Conservation (phyloP, 2,113 vertebrate genomes). For the Nothobranchius kuhntae region DNA sequence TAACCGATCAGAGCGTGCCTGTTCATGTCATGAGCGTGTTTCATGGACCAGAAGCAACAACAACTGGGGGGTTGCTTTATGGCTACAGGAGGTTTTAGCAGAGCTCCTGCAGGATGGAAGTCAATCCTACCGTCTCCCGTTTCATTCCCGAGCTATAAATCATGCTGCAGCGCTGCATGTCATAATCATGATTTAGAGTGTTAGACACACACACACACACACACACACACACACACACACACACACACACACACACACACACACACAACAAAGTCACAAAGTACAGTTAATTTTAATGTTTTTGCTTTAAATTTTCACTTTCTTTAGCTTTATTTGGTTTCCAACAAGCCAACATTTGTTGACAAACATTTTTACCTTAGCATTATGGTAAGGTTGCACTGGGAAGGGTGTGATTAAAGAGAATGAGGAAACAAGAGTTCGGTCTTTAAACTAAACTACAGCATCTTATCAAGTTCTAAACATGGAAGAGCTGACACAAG, state of each 20-base stretch:
- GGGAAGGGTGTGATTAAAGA: too few relatives aligned
- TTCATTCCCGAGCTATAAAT: background rate
- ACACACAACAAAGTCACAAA: background rate
- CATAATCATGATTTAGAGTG: background rate
- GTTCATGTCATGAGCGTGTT: constrained; percentile 32
- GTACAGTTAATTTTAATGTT: background rate
- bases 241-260: too few relatives aligned
- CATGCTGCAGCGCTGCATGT: background rate
- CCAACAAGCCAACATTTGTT: background rate
- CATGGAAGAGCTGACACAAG: too few relatives aligned
- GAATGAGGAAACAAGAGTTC: too few relatives aligned
- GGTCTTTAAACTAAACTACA: too few relatives aligned
- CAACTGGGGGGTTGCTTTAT: constrained; percentile 35
- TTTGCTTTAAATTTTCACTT: background rate
- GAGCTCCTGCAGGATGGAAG: constrained; percentile 16
- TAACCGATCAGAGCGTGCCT: constrained; percentile 25
- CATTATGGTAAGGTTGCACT: too few relatives aligned
- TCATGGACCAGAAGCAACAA: constrained; percentile 29
- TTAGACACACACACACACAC: background rate
- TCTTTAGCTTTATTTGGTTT: background rate
- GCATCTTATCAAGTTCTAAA: too few relatives aligned
- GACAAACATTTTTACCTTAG: too few relatives aligned
- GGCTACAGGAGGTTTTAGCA: background rate
- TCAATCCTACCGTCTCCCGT: background rate
- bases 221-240: too few relatives aligned